A percentile compares a stretch with the other conserved stretches of the same genome.
Conservation (phyloP, 2,888 invertebrate genomes). For the Pinctada fucata region DNA sequence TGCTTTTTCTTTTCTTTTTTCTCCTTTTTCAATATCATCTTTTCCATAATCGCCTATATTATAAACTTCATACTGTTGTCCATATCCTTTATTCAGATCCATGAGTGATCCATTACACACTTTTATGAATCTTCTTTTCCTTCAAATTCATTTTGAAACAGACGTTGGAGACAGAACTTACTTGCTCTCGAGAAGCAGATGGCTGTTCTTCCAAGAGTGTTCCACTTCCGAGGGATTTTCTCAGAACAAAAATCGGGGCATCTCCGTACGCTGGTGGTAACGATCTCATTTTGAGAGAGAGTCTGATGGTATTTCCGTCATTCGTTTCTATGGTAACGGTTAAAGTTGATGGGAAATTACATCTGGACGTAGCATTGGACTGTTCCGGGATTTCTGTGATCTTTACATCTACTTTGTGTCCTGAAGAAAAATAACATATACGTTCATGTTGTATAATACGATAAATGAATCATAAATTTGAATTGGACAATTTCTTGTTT, state of each 20-base stretch:
- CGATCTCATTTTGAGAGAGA: background rate
- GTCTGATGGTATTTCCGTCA: background rate
- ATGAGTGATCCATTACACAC: too few species aligned
- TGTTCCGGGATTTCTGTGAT: background rate
- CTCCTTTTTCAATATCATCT: too few species aligned
- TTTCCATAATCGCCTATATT: too few species aligned
- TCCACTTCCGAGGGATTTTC: background rate
- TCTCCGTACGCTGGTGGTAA: background rate
- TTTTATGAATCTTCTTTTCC: background rate
- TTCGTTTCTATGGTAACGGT: background rate
- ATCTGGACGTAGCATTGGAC: background rate
- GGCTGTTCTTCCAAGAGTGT: too few species aligned
- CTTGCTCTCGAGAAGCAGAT: too few species aligned
- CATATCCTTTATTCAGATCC: too few species aligned
- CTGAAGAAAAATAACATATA: background rate
- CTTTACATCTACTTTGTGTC: background rate
- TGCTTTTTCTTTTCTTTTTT: too few species aligned
- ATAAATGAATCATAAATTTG: too few species aligned
- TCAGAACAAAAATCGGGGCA: background rate
- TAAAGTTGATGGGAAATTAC: background rate
- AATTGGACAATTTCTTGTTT: too few species aligned
- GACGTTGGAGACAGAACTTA: too few species aligned
- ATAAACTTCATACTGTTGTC: too few species aligned
- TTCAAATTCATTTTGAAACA: background rate
- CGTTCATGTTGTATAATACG: too few species aligned